Percentiles rank a stretch among this genome's conserved stretches.
These are phyloP conservation scores for Aldrovandia affinis DNA, from an alignment of 2,797 vertebrate genomes.

Conservation along the genomic window DNA sequence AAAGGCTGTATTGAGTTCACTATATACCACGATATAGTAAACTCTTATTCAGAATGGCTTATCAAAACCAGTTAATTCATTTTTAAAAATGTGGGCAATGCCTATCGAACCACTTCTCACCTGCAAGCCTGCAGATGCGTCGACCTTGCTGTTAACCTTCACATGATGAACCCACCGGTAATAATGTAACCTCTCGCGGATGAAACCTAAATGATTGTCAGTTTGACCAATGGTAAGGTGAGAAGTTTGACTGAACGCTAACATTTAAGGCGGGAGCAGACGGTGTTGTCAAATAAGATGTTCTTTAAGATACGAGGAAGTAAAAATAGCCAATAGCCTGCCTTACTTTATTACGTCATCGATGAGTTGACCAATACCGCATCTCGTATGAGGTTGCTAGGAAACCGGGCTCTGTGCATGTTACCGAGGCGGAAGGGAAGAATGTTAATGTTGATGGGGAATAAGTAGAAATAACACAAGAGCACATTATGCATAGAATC, in stretches of 20 bases:
- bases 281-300: not conserved
- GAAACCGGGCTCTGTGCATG: slow-evolving; percentile 57
- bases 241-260: not conserved
- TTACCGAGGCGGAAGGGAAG: slow-evolving; percentile 44
- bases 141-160: slow-evolving; percentile 19
- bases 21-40: too few species aligned
- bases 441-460: not conserved
- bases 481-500: not conserved
- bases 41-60: too few species aligned
- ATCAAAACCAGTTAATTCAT: not conserved
- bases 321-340: slow-evolving; percentile 57
- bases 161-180: not conserved
- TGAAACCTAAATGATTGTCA: not conserved
- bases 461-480: not conserved
- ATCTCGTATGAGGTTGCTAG: slow-evolving; percentile 55
- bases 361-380: slow-evolving; percentile 51
- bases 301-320: not conserved
- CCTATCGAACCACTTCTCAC: not conserved
- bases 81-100: not conserved
- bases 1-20: not conserved
- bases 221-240: not conserved
- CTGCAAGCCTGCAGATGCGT: not conserved
- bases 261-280: not conserved
- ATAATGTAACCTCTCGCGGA: not conserved
- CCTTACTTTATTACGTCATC: not conserved